A percentile compares a stretch with the other conserved stretches of the same genome.
phyloP scores from a whole-genome alignment of 2,888 invertebrate species.

The Nomada goodeniana region DNA sequence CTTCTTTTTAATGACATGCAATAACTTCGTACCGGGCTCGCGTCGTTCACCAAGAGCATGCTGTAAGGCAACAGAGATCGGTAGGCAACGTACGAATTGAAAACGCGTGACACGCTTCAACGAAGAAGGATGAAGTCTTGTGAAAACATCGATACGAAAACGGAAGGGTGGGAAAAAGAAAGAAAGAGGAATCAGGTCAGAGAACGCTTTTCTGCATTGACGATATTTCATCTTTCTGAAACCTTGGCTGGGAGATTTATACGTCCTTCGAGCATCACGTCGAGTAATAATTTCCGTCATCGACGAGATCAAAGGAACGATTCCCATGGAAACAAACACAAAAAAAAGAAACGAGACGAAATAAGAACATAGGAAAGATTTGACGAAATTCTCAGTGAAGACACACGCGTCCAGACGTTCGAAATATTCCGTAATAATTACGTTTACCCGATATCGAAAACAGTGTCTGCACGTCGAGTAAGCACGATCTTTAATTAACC shows the following conservation, averaged over 20 bases:
- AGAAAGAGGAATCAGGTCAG: conserved; percentile 35
- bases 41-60: not conserved
- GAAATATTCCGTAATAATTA: conserved; percentile 38
- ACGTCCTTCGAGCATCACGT: conserved; percentile 13
- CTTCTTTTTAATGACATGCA: not conserved
- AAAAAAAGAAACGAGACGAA: no score
- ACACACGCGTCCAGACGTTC: not conserved
- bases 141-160: conserved; percentile 21
- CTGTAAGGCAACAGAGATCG: not conserved
- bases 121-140: conserved; percentile 54
- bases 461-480: conserved; percentile 12
- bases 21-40: not conserved
- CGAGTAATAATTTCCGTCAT: conserved; percentile 25
- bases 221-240: conserved; percentile 29
- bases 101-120: conserved; percentile 52
- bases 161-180: no score
- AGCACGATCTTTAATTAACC: conserved; percentile 48
- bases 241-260: conserved; percentile 25
- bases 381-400: not conserved
- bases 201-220: conserved; percentile 44
- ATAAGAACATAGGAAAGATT: not conserved
- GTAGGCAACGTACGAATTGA: conserved; percentile 20
- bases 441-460: conserved; percentile 34
- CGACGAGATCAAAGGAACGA: conserved; percentile 29
- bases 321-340: not conserved